These are phyloP conservation scores for Rachycentron canadum DNA, from an alignment of 2,797 vertebrate species.

Conservation along the genomic window DNA sequence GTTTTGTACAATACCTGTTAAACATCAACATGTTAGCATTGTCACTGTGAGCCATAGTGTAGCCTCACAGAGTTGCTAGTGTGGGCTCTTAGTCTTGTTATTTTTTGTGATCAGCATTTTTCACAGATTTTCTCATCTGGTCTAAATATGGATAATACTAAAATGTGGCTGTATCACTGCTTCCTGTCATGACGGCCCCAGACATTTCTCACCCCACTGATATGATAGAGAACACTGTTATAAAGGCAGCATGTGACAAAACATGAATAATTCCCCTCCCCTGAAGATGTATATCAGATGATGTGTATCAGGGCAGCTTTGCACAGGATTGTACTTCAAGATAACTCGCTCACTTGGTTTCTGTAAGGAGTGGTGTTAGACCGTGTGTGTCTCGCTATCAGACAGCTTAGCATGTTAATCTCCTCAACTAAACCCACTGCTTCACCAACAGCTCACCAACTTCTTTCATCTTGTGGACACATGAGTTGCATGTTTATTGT, in stretches of 20 bases:
- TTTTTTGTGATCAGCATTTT: neutral
- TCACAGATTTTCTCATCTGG: neutral
- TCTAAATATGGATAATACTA: neutral
- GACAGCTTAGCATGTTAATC: conserved; percentile 50
- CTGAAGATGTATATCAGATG: neutral
- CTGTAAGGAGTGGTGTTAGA: conserved; percentile 21
- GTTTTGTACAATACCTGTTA: neutral
- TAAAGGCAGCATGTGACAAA: neutral
- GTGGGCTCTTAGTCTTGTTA: neutral
- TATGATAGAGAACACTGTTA: no score
- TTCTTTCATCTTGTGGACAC: neutral
- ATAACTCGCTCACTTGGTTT: neutral
- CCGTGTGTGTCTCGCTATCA: conserved; percentile 20
- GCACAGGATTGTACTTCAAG: neutral
- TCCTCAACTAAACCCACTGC: conserved; percentile 29
- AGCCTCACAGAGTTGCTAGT: neutral
- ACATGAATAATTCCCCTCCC: neutral
- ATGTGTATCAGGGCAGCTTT: conserved; percentile 2
- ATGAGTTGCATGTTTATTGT: neutral
- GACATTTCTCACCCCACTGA: neutral
- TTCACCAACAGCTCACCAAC: neutral
- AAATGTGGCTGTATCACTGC: neutral
- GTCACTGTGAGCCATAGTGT: neutral
- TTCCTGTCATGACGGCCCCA: neutral
- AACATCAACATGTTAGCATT: neutral